Conservation (phyloP, 2,113 vertebrate species). For the Esox niger region DNA sequence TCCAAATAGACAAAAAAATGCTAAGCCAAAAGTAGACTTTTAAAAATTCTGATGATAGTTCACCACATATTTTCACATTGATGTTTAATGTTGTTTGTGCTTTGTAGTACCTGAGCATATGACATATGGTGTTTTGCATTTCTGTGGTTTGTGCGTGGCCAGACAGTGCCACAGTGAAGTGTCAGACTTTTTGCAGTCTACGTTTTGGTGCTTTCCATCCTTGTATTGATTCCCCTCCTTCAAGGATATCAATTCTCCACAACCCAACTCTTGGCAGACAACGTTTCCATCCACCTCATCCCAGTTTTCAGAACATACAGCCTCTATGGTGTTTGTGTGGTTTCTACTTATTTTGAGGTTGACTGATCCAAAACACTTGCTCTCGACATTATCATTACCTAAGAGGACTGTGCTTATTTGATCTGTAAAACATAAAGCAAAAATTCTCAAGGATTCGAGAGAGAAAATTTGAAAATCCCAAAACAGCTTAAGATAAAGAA, state of each 20-base stretch:
- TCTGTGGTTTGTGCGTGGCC: fast-evolving
- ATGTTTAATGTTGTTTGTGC: too few species aligned
- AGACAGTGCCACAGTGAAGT: slow-evolving; percentile 61
- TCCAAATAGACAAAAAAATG: too few species aligned
- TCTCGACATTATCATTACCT: fast-evolving
- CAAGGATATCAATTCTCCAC: slow-evolving; percentile 31
- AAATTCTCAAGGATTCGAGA: too few species aligned
- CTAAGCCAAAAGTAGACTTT: too few species aligned
- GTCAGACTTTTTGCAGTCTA: slow-evolving; percentile 35
- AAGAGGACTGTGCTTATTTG: slow-evolving; percentile 30
- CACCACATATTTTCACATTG: too few species aligned
- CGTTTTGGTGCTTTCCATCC: fast-evolving
- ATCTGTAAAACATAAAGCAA: too few species aligned
- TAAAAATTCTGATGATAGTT: too few species aligned
- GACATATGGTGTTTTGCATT: not conserved
- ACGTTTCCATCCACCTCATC: fast-evolving
- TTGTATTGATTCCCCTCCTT: fast-evolving
- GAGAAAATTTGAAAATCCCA: not conserved
- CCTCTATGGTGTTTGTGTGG: too few species aligned
- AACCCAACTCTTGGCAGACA: slow-evolving; percentile 57
- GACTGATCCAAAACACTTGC: slow-evolving; percentile 41
- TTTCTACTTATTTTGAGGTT: too few species aligned
- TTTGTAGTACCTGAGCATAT: slow-evolving; percentile 55
- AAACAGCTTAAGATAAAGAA: too few species aligned
- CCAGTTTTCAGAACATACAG: slow-evolving; percentile 32